These are phyloP conservation scores for Enteromius afrohamiltoni DNA, from an alignment of 2,797 vertebrate genomes.

Conservation along the genomic window DNA sequence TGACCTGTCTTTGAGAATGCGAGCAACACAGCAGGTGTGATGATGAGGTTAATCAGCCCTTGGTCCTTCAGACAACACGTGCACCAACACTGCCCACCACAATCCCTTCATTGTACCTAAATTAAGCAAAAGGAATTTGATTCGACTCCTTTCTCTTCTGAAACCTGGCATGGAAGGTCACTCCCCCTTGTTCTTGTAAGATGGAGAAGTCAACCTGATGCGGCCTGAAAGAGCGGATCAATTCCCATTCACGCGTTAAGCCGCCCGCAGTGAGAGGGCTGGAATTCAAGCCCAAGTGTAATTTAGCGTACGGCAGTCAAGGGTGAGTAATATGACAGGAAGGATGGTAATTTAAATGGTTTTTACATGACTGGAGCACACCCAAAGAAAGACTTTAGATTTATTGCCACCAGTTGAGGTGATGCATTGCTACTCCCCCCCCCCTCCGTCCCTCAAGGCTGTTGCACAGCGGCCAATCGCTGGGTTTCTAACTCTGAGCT, in stretches of 20 bases:
- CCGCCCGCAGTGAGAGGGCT: conserved; percentile 57
- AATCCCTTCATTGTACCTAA: conserved; percentile 51
- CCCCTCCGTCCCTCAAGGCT: conserved; percentile 25
- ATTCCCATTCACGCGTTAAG: conserved; percentile 64
- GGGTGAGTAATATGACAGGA: conserved; percentile 56
- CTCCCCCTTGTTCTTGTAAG: conserved; percentile 24
- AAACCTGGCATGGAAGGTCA: conserved; percentile 35
- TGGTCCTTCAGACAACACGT: conserved; percentile 29
- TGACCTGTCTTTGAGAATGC: conserved; percentile 39
- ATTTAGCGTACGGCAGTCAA: conserved; percentile 54
- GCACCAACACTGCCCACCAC: conserved; percentile 13
- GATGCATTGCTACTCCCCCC: conserved; percentile 39
- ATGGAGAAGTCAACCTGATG: conserved; percentile 54
- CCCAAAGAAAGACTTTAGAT: conserved; percentile 58
- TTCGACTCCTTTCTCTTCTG: conserved; percentile 36
- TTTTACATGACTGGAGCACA: conserved; percentile 59
- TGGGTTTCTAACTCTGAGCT: conserved; percentile 73
- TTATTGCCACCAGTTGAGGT: conserved; percentile 60
- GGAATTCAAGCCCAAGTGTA: conserved; percentile 60
- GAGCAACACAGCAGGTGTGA: conserved; percentile 12
- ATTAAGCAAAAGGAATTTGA: conserved; percentile 51
- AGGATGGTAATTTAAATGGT: conserved; percentile 61
- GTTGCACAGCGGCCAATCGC: conserved; percentile 39
- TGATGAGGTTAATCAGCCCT: conserved; percentile 38
- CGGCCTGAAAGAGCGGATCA: conserved; percentile 63